A percentile compares a stretch with the other conserved stretches of the same genome.
Evolutionary conservation across 2,888 invertebrate species (phyloP).

Genomic region (Balanococcus diminutus): DNA sequence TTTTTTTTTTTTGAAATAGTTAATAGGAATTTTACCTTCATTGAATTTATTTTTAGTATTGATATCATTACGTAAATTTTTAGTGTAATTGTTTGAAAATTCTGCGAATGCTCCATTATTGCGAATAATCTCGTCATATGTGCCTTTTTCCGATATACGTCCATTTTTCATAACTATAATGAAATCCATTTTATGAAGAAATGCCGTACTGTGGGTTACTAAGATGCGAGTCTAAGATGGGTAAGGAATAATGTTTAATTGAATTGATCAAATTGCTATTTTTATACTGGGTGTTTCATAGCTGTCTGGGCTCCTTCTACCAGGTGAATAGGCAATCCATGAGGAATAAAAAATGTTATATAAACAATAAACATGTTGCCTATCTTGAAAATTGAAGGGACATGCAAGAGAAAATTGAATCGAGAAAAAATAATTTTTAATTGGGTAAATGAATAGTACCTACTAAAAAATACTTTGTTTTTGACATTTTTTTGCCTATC

Average conservation of each 20-base stretch:
- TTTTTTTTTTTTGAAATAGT: too few species aligned
- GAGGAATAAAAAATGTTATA: too few species aligned
- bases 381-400: too few species aligned
- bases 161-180: constrained; percentile 90
- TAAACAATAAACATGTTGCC: too few species aligned
- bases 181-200: constrained; percentile 86
- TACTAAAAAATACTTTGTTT: too few species aligned
- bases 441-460: too few species aligned
- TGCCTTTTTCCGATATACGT: constrained; percentile 84
- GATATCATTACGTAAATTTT: constrained; percentile 64
- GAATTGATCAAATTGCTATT: background rate
- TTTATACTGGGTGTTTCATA: too few species aligned
- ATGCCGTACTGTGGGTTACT: constrained; percentile 94
- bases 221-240: constrained; percentile 74
- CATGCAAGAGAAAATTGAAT: too few species aligned
- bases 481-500: too few species aligned
- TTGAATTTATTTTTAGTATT: background rate
- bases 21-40: background rate
- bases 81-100: constrained; percentile 79
- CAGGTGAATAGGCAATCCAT: too few species aligned
- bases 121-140: constrained; percentile 85
- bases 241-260: background rate
- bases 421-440: too few species aligned
- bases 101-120: constrained; percentile 86
- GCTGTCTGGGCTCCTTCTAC: too few species aligned